phyloP scores from a whole-genome alignment of 2,113 vertebrate species.

The Meles meles region DNA sequence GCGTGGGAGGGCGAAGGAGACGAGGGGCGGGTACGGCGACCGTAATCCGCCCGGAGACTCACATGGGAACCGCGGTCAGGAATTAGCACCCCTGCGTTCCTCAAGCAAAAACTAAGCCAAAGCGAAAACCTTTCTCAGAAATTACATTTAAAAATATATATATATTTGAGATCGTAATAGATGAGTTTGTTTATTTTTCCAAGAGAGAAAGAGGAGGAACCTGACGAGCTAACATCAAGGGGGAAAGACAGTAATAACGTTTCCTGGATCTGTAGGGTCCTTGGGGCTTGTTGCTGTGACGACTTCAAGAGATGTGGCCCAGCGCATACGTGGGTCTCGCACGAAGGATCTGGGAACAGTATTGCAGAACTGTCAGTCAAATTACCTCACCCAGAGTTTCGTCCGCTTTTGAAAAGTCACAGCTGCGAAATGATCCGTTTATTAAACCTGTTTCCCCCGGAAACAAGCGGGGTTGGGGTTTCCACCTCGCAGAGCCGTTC shows the following conservation, averaged over 20 bases:
- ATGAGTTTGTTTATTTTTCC: background rate
- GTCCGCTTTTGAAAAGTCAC: background rate
- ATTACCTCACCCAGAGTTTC: background rate
- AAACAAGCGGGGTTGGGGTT: no score
- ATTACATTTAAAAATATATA: background rate
- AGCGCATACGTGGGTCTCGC: background rate
- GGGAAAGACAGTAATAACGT: background rate
- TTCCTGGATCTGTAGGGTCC: background rate
- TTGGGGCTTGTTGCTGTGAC: background rate
- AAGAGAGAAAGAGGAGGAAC: background rate
- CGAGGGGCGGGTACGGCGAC: rapidly evolving
- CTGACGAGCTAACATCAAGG: background rate
- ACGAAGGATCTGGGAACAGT: rapidly evolving
- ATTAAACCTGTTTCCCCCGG: background rate
- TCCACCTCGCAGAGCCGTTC: rapidly evolving
- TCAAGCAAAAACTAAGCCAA: background rate
- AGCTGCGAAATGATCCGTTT: background rate
- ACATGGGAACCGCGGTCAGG: rapidly evolving
- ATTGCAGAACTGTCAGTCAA: background rate
- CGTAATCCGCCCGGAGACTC: background rate
- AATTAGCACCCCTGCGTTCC: rapidly evolving
- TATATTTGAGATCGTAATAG: background rate
- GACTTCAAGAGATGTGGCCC: background rate
- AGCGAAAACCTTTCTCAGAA: background rate
- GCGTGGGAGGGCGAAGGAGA: rapidly evolving